These are phyloP conservation scores for Agapostemon virescens DNA, from an alignment of 2,888 invertebrate species.

Conservation along the genomic window DNA sequence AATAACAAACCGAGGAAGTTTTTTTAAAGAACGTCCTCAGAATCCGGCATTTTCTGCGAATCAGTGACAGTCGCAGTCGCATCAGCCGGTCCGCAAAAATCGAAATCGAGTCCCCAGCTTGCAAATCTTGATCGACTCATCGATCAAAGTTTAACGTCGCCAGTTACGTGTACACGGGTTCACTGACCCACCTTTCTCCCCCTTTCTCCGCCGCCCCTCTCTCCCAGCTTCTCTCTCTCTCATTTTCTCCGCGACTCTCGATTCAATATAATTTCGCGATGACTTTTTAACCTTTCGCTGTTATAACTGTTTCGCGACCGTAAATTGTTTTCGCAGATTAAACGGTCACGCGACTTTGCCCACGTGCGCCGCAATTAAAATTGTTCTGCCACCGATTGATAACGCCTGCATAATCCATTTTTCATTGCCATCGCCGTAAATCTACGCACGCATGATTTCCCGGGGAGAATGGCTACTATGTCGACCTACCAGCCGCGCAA, in stretches of 20 bases:
- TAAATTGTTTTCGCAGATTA: slow-evolving; percentile 8
- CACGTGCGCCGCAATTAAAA: background rate
- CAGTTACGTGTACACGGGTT: slow-evolving; percentile 34
- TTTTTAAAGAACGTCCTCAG: too few species aligned
- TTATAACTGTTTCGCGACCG: background rate
- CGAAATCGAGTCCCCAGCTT: slow-evolving; percentile 10
- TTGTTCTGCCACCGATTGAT: background rate
- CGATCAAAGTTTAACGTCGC: slow-evolving; percentile 36
- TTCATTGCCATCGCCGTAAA: background rate
- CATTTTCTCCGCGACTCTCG: background rate
- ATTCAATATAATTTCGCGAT: slow-evolving; percentile 39
- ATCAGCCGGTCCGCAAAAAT: too few species aligned
- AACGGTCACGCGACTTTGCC: background rate
- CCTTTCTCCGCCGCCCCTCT: background rate
- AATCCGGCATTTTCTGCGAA: too few species aligned
- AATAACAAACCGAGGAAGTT: too few species aligned
- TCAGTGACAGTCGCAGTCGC: too few species aligned
- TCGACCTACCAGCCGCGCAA: too few species aligned
- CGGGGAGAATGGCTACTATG: too few species aligned
- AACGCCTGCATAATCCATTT: background rate
- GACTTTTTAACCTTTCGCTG: slow-evolving; percentile 19
- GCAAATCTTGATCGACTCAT: slow-evolving; percentile 36
- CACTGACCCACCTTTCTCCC: slow-evolving; percentile 18
- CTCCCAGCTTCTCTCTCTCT: background rate
- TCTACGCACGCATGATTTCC: too few species aligned